Evolutionary conservation across 2,888 invertebrate species (phyloP).

Genomic region (Hedya salicella): DNA sequence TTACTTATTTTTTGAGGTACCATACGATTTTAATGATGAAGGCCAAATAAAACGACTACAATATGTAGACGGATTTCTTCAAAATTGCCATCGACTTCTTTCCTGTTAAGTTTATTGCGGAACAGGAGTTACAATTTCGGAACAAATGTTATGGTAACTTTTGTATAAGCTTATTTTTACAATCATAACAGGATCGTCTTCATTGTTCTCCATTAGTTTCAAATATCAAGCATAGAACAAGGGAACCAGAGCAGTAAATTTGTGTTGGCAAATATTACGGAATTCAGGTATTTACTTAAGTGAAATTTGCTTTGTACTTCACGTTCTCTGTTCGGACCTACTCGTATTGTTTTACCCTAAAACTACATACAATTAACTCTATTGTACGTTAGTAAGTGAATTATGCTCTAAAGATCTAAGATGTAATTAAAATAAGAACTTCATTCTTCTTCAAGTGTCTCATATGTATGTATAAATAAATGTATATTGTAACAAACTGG

Average conservation of each 20-base stretch:
- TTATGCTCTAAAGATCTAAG: constrained; percentile 1
- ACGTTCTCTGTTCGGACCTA: constrained; percentile 7
- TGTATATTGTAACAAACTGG: no score
- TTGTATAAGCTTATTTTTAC: not conserved
- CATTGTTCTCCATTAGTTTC: constrained; percentile 13
- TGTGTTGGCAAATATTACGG: constrained; percentile 26
- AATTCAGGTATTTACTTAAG: constrained; percentile 34
- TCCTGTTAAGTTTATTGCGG: no score
- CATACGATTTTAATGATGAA: no score
- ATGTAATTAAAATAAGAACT: not conserved
- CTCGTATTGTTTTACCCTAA: constrained; percentile 14
- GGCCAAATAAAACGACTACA: no score
- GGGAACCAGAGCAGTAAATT: constrained; percentile 4
- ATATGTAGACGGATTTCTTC: no score
- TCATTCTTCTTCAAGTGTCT: no score
- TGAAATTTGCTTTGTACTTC: constrained; percentile 29
- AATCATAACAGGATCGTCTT: not conserved
- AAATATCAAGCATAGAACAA: constrained; percentile 31
- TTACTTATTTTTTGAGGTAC: not conserved
- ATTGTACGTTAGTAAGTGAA: not conserved
- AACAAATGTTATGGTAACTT: no score
- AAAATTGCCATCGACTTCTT: no score
- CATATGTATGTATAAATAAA: no score
- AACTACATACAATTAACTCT: constrained; percentile 19
- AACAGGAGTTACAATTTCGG: no score